Conservation (phyloP, 2,113 vertebrate species). For the Notarius quadriscutis region DNA sequence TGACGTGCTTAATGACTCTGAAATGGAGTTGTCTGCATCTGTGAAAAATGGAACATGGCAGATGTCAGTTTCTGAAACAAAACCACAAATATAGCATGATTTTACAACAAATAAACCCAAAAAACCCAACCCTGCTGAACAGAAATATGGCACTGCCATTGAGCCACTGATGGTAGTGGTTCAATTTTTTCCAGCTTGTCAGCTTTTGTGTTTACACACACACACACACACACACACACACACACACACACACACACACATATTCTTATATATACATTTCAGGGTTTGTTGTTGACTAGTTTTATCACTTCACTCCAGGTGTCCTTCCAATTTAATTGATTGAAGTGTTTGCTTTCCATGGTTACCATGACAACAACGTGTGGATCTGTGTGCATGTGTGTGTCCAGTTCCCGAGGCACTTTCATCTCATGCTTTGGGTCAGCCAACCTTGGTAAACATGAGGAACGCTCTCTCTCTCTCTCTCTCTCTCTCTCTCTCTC, state of each 20-base stretch:
- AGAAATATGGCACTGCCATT: no score
- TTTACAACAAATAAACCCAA: no score
- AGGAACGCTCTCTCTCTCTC: not conserved
- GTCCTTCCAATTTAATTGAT: slow-evolving; percentile 41
- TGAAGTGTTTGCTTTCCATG: slow-evolving; percentile 31
- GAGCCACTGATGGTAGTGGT: no score
- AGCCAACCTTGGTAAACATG: slow-evolving; percentile 20
- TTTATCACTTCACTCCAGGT: slow-evolving; percentile 39
- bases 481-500: not conserved
- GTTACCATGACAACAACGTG: slow-evolving; percentile 39
- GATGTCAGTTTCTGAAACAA: no score
- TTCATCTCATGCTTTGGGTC: slow-evolving; percentile 14
- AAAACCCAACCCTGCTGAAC: no score
- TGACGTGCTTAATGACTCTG: no score
- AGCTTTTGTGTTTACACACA: no score
- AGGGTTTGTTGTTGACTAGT: not conserved
- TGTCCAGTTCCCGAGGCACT: slow-evolving; percentile 22
- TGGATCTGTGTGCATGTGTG: slow-evolving; percentile 7
- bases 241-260: slow-evolving; percentile 11
- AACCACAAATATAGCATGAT: no score
- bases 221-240: not conserved
- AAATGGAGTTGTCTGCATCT: no score
- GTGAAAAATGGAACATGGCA: no score
- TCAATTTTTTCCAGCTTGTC: no score
- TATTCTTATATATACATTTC: not conserved